Evolutionary conservation across 2,113 vertebrate species (phyloP), one percentile per base, ranked within the genome.

Genomic region (Megaleporinus macrocephalus): DNA sequence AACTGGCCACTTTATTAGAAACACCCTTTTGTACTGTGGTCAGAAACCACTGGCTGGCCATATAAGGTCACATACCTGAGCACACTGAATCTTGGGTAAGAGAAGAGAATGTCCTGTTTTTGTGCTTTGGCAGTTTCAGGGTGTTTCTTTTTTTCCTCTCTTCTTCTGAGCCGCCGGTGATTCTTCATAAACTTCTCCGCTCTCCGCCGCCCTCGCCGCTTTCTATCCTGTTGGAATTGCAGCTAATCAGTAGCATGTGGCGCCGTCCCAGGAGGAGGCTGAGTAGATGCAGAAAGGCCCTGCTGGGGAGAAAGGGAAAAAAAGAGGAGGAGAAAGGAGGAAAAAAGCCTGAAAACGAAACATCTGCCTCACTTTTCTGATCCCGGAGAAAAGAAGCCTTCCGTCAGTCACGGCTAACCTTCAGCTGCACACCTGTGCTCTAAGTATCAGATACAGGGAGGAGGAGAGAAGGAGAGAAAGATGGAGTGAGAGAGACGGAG

Each of bases 211-310:
- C 4, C 20, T 14, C n/a, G 47, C 47, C 68, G 57, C 4, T 9
- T 68, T 57, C 51, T 29, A 10, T 30, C 62, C 12, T 16, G 30
- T 57, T 47, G 51, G 55, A 80, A 76, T 77, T 62, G 18, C 24
- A 49, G 18, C 15, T 85, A 71, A 85, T 85, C 70, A 78, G 53
- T 26, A 68, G 29, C 69, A 20, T 73, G 66, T 68, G 51, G 49
- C 20, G 68, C 29, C 30, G 27, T 59, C 59, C 16, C 53, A 27
- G 41, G 12, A 24, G 61, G 66, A 29, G 33, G 66, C 44, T 30
- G 59, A 16, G 61, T 36, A 63, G 18, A 63, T 69, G 57, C 41
- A 2, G 15, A 24, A 68, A 20, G 61, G 49, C 49, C n/a, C 49
- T 59, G 44, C 27, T 24, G 73, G 72, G 22, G 29, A 20, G 57